Percentiles rank a stretch among this genome's conserved stretches.
phyloP scores from a whole-genome alignment of 92 coral and sea anemone genomes.

The Epizoanthus stellaris region DNA sequence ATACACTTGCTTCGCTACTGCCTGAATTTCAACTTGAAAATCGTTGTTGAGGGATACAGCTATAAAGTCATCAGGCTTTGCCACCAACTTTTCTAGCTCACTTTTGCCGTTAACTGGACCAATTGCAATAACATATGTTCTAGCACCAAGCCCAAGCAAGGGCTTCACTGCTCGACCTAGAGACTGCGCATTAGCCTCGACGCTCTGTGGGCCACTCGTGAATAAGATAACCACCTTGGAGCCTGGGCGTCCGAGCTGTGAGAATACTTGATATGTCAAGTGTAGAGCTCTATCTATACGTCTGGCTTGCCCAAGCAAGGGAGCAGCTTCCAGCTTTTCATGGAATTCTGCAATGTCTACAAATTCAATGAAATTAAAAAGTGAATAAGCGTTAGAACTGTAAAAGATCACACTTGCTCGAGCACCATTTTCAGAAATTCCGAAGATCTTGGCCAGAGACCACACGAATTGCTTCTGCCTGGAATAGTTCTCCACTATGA shows the following conservation, averaged over 20 bases:
- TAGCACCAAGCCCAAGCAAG: constrained; percentile 60
- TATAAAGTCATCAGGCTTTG: constrained; percentile 67
- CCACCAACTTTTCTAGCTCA: constrained; percentile 57
- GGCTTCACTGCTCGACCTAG: constrained; percentile 57
- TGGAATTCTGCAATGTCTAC: constrained; percentile 16
- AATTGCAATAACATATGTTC: constrained; percentile 66
- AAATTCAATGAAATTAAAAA: constrained; percentile 33
- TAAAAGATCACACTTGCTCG: constrained; percentile 41
- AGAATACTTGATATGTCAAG: constrained; percentile 19
- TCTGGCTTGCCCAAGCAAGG: constrained; percentile 17
- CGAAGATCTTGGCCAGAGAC: background rate
- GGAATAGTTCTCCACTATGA: background rate
- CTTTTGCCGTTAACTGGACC: constrained; percentile 53
- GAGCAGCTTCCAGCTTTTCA: constrained; percentile 30
- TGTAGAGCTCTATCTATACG: constrained; percentile 43
- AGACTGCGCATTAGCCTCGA: constrained; percentile 22
- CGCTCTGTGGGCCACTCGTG: background rate
- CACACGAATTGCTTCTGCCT: constrained; percentile 13
- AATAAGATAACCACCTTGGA: constrained; percentile 28
- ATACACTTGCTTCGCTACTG: constrained; percentile 30
- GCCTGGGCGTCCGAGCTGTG: constrained; percentile 38
- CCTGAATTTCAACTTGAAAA: constrained; percentile 2
- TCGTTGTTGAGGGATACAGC: constrained; percentile 34
- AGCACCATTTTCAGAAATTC: constrained; percentile 28
- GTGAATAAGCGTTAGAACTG: constrained; percentile 30